phyloP scores from a whole-genome alignment of 2,113 vertebrate species.

The Motacilla alba region DNA sequence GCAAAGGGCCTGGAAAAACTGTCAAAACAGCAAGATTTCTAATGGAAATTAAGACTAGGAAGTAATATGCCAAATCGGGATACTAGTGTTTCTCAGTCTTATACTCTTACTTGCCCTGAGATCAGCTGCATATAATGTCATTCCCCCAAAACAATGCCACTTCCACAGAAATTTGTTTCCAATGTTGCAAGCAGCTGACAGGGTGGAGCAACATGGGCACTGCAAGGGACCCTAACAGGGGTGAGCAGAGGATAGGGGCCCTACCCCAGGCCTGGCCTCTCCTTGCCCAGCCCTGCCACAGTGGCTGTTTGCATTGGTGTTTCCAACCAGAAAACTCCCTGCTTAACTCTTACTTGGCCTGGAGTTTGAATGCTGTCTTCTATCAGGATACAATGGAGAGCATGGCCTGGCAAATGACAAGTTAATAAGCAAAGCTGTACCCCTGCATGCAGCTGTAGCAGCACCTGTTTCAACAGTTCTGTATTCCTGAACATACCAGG shows the following conservation, averaged over 20 bases:
- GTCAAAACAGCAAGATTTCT: background rate
- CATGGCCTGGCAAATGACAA: background rate
- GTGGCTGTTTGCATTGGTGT: background rate
- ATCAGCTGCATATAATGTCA: background rate
- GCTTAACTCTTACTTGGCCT: background rate
- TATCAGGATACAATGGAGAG: rapidly evolving
- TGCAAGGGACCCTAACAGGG: background rate
- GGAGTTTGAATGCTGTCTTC: background rate
- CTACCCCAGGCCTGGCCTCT: background rate
- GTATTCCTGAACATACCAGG: background rate
- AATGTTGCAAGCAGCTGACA: background rate
- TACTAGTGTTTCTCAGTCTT: background rate
- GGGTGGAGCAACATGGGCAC: background rate
- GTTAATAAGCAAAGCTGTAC: background rate
- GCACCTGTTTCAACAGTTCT: slow-evolving; percentile 37
- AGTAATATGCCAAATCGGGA: background rate
- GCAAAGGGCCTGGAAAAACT: background rate
- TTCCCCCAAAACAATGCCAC: background rate
- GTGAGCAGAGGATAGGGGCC: background rate
- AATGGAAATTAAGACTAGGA: background rate
- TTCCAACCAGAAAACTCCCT: background rate
- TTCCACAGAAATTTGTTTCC: background rate
- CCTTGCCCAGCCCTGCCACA: background rate
- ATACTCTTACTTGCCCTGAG: background rate
- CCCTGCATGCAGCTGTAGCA: background rate